Base-by-base conservation (phyloP, 2,888 invertebrate species). In the Limnephilus lunatus region DNA sequence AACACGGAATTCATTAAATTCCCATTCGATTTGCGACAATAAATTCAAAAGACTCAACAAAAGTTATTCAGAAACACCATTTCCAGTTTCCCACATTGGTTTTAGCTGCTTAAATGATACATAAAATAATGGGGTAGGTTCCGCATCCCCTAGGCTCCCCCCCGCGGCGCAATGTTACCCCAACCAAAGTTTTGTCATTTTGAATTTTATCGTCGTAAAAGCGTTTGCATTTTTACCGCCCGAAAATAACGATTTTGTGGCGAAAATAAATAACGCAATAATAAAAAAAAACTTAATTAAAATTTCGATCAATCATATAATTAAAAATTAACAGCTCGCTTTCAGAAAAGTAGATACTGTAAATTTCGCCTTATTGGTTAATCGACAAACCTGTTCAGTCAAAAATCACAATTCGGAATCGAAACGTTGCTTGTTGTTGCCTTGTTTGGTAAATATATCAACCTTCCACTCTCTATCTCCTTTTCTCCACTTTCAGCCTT, bases 61-160 rank as follows among this genome's bases (percentile, higher is more conserved):
- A 53, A 68, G 68, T 4, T 25, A 25, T 68, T 68, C 68, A 68
- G 32, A 31, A 32, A 82, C 30, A 82, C 32, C 82, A 32, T 82
- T 32, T 82, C 5, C 32, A 82, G 82, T 82, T 82, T 82, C 82
- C 82, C 82, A 32, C 82, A 82, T 32, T 15, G 82, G 82, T 19
- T 32, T 31, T 82, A 30, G 31, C 82, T 31, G 32, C 82, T 82
- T 82, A 68, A 68, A 68, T 68, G 68, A 68, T 68, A 32, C 82
- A 82, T 82, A 82, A 32, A 32, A 15, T 82, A 82, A 82, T 82
- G 82, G 82, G 82, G 82, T 82, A 82, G 14, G 82, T 82, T 82
- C 32, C 19, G 19, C 82, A 31, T 82, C 82, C 82, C 82, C 82
- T 82, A 32, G 31, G 5, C 68, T n/a, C 32, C 32, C 82, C 82